Percentiles rank a stretch among this genome's conserved stretches.
phyloP scores from a whole-genome alignment of 1,140 invertebrate species.

The Gryllus bimaculatus region DNA sequence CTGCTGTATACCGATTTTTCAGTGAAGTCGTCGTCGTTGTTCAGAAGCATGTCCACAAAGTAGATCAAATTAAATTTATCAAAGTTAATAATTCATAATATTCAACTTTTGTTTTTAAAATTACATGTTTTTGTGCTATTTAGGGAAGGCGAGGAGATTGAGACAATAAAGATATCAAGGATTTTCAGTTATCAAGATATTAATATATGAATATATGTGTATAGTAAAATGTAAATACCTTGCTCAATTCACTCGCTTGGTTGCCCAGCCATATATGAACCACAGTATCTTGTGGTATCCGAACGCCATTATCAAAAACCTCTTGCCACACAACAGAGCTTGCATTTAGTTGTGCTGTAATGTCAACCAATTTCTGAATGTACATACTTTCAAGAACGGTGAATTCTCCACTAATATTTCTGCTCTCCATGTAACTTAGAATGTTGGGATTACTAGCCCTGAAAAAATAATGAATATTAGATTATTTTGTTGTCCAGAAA shows the following conservation, averaged over 20 bases:
- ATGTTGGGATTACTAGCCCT: conserved; percentile 68
- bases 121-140: no score
- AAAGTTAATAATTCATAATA: no score
- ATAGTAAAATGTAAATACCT: conserved; percentile 25
- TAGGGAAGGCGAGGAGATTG: no score
- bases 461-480: conserved; percentile 26
- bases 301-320: conserved; percentile 71
- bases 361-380: conserved; percentile 52
- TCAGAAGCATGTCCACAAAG: no score
- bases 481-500: neutral
- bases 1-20: no score
- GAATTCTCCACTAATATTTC: conserved; percentile 47
- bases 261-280: conserved; percentile 63
- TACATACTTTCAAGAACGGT: conserved; percentile 56
- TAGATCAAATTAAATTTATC: no score
- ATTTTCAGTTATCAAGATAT: no score
- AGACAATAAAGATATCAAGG: no score
- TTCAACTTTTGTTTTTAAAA: no score
- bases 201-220: no score
- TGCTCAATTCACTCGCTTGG: conserved; percentile 34
- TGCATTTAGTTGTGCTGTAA: conserved; percentile 34
- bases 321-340: conserved; percentile 85
- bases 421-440: conserved; percentile 53
- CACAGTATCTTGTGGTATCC: conserved; percentile 50
- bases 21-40: no score